Evolutionary conservation across 2,797 vertebrate genomes (phyloP).

Genomic region (Saguinus oedipus): DNA sequence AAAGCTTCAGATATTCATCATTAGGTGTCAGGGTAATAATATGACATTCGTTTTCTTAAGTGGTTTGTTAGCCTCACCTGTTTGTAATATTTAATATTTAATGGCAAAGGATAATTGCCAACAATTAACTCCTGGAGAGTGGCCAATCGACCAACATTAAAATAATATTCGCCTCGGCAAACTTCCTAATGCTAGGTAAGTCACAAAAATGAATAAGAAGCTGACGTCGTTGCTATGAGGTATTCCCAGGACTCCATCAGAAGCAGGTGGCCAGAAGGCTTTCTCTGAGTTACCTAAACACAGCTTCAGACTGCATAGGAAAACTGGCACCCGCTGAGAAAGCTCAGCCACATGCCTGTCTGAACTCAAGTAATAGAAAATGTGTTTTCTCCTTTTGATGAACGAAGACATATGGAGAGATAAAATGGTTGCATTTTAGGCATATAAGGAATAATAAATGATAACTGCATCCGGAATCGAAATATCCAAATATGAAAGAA

Average conservation of each 20-base stretch:
- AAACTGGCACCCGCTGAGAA: background rate
- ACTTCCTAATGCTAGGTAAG: background rate
- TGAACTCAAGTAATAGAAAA: background rate
- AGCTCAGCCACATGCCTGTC: background rate
- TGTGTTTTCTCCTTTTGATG: background rate
- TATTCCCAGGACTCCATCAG: background rate
- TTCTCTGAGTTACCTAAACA: background rate
- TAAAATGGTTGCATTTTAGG: background rate
- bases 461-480: background rate
- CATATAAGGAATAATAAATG: background rate
- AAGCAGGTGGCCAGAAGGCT: background rate
- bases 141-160: background rate
- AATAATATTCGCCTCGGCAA: background rate
- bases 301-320: background rate
- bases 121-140: conserved; percentile 53
- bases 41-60: conserved; percentile 52
- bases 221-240: background rate
- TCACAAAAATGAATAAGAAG: background rate
- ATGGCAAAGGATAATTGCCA: conserved; percentile 55
- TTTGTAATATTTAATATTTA: conserved; percentile 56
- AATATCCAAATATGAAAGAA: background rate
- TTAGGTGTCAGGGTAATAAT: background rate
- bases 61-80: conserved; percentile 52
- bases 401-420: background rate
- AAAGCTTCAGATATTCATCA: background rate